A percentile compares a stretch with the other conserved stretches of the same genome.
Conservation (phyloP, 1,140 invertebrate species). For the Archivesica marissinica region DNA sequence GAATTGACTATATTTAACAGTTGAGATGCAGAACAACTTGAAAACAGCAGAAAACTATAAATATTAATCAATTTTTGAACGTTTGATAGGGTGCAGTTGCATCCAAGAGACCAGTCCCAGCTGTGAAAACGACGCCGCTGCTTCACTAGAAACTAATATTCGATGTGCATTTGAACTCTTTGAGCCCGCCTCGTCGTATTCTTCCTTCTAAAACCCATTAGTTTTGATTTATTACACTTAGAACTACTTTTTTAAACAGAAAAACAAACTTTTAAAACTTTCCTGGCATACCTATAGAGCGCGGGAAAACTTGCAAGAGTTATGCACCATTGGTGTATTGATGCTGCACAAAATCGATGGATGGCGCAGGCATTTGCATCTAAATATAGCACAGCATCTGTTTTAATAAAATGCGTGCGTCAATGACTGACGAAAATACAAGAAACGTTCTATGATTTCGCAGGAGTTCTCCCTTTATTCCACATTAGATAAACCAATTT, state of each 20-base stretch:
- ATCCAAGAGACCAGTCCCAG: constrained; percentile 30
- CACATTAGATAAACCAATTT: constrained; percentile 2
- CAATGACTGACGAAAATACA: constrained; percentile 27
- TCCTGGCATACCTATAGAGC: constrained; percentile 62
- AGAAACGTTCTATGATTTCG: constrained; percentile 25
- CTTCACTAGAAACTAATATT: background rate
- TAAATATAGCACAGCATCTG: constrained; percentile 63
- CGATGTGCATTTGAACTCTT: constrained; percentile 8
- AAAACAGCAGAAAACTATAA: constrained; percentile 64
- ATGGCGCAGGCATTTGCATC: constrained; percentile 47
- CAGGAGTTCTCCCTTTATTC: background rate
- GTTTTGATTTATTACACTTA: constrained; percentile 21
- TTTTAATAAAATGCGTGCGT: constrained; percentile 43
- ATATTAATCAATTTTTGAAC: constrained; percentile 61
- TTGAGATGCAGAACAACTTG: constrained; percentile 63
- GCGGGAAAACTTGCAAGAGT: constrained; percentile 50
- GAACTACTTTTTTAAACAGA: constrained; percentile 13
- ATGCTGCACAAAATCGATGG: constrained; percentile 59
- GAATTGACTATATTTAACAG: constrained; percentile 57
- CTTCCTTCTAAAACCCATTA: constrained; percentile 19
- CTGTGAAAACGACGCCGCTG: constrained; percentile 28
- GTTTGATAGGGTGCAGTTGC: constrained; percentile 49
- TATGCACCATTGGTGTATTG: constrained; percentile 60
- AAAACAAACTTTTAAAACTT: constrained; percentile 53
- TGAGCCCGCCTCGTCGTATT: background rate